phyloP scores from a whole-genome alignment of 2,888 invertebrate genomes.

The Neelides folsomi region DNA sequence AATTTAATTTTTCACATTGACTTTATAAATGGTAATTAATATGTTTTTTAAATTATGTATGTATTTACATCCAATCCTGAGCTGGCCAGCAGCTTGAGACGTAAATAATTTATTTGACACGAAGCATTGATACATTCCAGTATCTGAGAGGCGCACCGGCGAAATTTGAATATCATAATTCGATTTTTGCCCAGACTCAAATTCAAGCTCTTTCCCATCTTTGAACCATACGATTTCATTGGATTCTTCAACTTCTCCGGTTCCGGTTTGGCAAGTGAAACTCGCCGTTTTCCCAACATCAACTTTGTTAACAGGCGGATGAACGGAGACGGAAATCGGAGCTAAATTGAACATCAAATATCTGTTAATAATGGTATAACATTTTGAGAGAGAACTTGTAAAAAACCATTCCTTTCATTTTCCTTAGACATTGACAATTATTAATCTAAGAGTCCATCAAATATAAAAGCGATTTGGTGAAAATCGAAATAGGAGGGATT shows the following conservation, averaged over 20 bases:
- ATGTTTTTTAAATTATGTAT: background rate
- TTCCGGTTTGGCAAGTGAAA: constrained; percentile 67
- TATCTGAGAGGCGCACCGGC: constrained; percentile 59
- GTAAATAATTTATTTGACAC: constrained; percentile 64
- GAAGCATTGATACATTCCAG: constrained; percentile 85
- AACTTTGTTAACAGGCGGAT: constrained; percentile 37
- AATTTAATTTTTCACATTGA: background rate
- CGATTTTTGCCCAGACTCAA: no score
- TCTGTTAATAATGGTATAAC: no score
- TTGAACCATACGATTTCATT: constrained; percentile 66
- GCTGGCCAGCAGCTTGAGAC: constrained; percentile 66
- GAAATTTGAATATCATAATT: constrained; percentile 35
- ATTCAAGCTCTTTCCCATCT: constrained; percentile 43
- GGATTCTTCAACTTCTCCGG: constrained; percentile 78
- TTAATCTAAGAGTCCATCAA: no score
- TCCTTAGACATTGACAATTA: no score
- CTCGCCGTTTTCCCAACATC: constrained; percentile 71
- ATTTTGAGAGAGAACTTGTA: no score
- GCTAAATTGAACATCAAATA: no score
- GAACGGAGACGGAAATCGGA: no score
- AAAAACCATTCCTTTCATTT: no score
- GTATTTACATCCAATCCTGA: constrained; percentile 60
- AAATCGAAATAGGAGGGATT: no score
- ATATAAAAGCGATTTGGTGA: no score
- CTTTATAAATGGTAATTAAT: no score